Evolutionary conservation across 2,113 vertebrate species (phyloP).

Genomic region (Lycaon pictus): DNA sequence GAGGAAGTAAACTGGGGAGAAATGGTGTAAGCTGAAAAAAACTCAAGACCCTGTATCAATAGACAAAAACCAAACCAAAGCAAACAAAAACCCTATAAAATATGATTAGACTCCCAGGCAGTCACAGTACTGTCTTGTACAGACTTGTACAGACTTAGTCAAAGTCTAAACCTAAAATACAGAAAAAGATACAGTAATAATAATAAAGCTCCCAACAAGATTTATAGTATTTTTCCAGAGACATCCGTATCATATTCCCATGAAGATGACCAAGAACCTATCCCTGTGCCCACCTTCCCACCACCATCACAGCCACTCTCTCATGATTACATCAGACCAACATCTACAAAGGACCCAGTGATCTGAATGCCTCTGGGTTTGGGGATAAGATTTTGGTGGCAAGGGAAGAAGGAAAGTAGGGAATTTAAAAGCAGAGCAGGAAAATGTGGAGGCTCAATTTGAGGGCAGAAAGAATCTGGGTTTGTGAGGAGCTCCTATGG

Average conservation of each 20-base stretch:
- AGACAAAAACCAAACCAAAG: background rate
- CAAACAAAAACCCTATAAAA: background rate
- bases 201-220: background rate
- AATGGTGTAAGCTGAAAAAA: background rate
- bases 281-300: background rate
- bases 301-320: background rate
- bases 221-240: background rate
- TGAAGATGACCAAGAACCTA: background rate
- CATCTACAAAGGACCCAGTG: background rate
- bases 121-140: background rate
- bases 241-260: background rate
- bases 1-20: background rate
- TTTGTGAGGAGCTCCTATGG: background rate
- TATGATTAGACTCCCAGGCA: background rate
- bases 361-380: background rate
- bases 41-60: background rate
- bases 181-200: background rate
- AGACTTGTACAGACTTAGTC: too few relatives aligned
- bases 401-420: background rate
- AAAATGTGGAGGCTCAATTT: background rate
- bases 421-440: background rate
- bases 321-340: background rate
- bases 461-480: background rate
- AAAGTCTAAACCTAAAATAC: background rate
- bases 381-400: background rate